phyloP scores from a whole-genome alignment of 2,113 vertebrate species.

The Myotis lucifugus region DNA sequence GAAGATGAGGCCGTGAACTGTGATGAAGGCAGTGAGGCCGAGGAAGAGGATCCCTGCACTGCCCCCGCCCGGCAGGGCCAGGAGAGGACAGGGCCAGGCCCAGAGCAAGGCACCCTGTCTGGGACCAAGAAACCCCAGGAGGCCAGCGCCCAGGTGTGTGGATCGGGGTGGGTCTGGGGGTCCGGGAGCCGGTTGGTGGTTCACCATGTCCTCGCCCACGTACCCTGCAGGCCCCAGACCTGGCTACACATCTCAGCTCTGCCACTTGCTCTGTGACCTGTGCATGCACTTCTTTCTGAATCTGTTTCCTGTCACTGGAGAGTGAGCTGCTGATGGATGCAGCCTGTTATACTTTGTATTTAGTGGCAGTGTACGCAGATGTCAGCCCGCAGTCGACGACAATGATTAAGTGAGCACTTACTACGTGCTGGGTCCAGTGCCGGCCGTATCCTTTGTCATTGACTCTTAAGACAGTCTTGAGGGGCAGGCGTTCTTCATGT shows the following conservation, averaged over 20 bases:
- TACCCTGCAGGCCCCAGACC: neutral
- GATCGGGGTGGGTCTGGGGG: fast-evolving
- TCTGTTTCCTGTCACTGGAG: too few species aligned
- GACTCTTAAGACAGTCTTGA: fast-evolving
- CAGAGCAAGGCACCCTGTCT: neutral
- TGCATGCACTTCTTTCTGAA: neutral
- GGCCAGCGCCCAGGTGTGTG: slow-evolving; percentile 60
- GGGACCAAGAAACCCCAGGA: neutral
- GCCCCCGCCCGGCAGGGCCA: neutral
- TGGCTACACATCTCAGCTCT: neutral
- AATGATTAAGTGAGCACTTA: fast-evolving
- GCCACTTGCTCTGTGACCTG: neutral
- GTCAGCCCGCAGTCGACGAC: fast-evolving
- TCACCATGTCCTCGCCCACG: fast-evolving
- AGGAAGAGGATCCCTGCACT: slow-evolving; percentile 59
- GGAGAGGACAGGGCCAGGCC: slow-evolving; percentile 52
- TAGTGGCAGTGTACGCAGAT: neutral
- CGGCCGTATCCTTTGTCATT: fast-evolving
- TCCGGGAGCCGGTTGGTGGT: fast-evolving
- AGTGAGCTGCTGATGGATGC: fast-evolving
- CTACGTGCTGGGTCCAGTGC: fast-evolving
- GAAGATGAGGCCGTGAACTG: slow-evolving; percentile 68
- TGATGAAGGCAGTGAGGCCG: slow-evolving; percentile 53
- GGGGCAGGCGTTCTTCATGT: neutral
- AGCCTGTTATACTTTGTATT: fast-evolving